A percentile compares a stretch with the other conserved stretches of the same genome.
Conservation (phyloP, 2,113 vertebrate genomes). For the Vombatus ursinus region DNA sequence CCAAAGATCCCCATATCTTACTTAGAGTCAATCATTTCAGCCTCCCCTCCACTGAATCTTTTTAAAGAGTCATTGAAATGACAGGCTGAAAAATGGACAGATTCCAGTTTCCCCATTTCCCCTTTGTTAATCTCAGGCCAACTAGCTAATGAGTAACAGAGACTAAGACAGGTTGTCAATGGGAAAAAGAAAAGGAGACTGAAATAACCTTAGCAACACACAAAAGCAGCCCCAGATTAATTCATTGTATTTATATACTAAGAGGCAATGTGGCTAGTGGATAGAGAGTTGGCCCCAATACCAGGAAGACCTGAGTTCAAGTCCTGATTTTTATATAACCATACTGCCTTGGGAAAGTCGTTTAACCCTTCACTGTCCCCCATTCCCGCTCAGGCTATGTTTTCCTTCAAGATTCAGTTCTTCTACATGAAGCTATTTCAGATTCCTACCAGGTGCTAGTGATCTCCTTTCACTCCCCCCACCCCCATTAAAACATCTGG, state of each 20-base stretch:
- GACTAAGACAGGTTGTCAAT: not conserved
- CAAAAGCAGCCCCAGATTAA: not conserved
- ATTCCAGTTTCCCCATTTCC: not conserved
- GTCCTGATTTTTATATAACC: not conserved
- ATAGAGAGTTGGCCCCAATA: not conserved
- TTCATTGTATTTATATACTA: not conserved
- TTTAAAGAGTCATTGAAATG: not conserved
- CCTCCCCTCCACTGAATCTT: not conserved
- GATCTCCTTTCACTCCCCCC: not conserved
- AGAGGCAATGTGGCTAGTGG: not conserved
- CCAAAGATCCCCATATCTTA: not conserved
- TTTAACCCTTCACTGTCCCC: not conserved
- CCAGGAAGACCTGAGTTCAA: not conserved
- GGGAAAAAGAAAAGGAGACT: not conserved
- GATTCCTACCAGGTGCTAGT: not conserved
- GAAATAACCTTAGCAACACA: not conserved
- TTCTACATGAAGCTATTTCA: not conserved
- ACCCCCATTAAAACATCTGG: not conserved
- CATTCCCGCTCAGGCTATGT: not conserved
- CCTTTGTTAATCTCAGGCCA: not conserved
- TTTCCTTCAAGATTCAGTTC: not conserved
- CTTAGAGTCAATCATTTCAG: not conserved
- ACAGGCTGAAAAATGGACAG: not conserved
- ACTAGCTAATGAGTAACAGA: not conserved
- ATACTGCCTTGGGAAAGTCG: not conserved